phyloP scores from a whole-genome alignment of 2,888 invertebrate genomes.

The Piscicola geometra region DNA sequence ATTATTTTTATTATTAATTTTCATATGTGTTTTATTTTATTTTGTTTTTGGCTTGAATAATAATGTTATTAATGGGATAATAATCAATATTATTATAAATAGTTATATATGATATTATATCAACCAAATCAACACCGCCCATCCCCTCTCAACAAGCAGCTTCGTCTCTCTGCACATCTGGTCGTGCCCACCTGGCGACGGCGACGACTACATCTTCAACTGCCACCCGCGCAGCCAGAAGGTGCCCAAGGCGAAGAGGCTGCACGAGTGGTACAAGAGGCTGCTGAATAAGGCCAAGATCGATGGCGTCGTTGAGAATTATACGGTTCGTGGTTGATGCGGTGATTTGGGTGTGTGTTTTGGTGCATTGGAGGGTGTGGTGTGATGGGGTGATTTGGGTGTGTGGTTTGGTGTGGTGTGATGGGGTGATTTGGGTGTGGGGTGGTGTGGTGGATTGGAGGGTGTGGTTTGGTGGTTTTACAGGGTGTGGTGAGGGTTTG shows the following conservation, averaged over 20 bases:
- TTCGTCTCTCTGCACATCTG: slow-evolving; percentile 99
- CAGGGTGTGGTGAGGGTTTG: too few relatives aligned
- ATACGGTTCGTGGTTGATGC: slow-evolving; percentile 66
- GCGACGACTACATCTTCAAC: slow-evolving; percentile 99
- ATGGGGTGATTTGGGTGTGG: too few relatives aligned
- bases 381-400: not conserved
- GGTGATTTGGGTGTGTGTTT: not conserved
- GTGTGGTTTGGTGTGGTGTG: not conserved
- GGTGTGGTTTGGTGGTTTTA: too few relatives aligned
- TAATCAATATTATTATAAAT: too few relatives aligned
- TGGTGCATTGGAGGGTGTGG: too few relatives aligned
- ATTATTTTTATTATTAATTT: not conserved
- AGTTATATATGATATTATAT: too few relatives aligned
- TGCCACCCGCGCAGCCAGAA: slow-evolving; percentile 98
- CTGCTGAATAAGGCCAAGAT: slow-evolving; percentile 96
- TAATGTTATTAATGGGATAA: too few relatives aligned
- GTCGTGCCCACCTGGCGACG: slow-evolving; percentile 99
- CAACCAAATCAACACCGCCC: too few relatives aligned
- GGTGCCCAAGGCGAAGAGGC: slow-evolving; percentile 96
- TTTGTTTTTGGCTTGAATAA: too few relatives aligned
- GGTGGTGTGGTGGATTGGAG: too few relatives aligned
- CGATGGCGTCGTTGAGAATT: slow-evolving; percentile 94
- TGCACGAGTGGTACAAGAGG: slow-evolving; percentile 99
- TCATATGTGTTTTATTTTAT: not conserved
- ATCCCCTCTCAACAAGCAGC: slow-evolving; percentile 48